Base-by-base conservation (phyloP, 1,140 invertebrate genomes). In the Leptinotarsa texana region DNA sequence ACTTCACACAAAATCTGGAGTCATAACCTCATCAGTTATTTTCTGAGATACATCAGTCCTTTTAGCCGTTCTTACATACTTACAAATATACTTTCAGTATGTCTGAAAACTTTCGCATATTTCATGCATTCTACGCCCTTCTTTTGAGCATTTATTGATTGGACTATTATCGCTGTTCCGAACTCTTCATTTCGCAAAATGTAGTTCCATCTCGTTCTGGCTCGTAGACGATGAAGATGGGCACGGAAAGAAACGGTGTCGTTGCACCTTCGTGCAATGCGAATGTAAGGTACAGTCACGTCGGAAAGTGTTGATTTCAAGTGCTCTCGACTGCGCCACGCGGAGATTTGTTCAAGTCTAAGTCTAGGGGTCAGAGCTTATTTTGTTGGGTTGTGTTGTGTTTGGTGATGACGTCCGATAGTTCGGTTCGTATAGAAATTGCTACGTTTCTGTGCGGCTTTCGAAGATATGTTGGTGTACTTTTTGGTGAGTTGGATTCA, bases 181-280 rank as follows among this genome's bases (percentile, higher is more conserved):
- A 61, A 71, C 69, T 71, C 17, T 71, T 71, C 17, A 61, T 33
- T 61, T 62, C 49, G 51, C 69, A 17, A 57, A 57, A 57, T 57
- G 51, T 57, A 57, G 68, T 48, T 27, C 33, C 33, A 18, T 21
- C 33, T 47, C 48, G n/a, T 17, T 69, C 68, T 17, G 33, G 68
- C 68, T 69, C 68, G 33, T 69, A 18, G 66, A 18, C 15, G 24
- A 68, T 68, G 33, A 68, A 68, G 66, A 68, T 68, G 63, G 33
- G 69, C 57, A 61, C 69, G 27, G 57, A 62, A 57, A 49, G 69
- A 51, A 71, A 71, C 57, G 69, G 51, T 71, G 69, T 71, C 69
- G 69, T 71, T 71, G 69, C 69, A 71, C 69, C 69, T 71, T 42
- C 69, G 69, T 71, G 69, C 69, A 71, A 57, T 62, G 69, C 69